phyloP scores from a whole-genome alignment of 2,113 vertebrate species.

The Beaufortia kweichowensis region DNA sequence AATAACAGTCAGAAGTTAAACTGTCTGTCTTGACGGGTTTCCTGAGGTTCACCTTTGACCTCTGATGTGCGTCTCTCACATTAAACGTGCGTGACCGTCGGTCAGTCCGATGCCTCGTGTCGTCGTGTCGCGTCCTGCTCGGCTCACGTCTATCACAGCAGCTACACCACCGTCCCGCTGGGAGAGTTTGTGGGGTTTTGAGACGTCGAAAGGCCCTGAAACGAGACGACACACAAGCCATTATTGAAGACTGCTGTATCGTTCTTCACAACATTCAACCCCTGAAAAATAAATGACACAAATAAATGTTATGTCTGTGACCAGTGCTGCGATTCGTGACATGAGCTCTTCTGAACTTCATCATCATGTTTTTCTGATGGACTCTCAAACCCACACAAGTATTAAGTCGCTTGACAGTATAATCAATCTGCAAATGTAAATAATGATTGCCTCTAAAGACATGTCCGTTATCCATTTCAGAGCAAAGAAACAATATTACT shows the following conservation, averaged over 20 bases:
- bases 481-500: slow-evolving; percentile 64
- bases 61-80: neutral
- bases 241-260: neutral
- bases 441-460: too few relatives aligned
- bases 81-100: neutral
- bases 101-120: slow-evolving; percentile 55
- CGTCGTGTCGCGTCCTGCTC: slow-evolving; percentile 61
- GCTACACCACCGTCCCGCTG: slow-evolving; percentile 95
- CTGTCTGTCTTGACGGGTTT: neutral
- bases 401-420: too few relatives aligned
- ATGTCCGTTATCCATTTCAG: too few relatives aligned
- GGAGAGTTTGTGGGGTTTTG: slow-evolving; percentile 94
- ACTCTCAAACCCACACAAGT: too few relatives aligned
- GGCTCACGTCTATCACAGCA: slow-evolving; percentile 71
- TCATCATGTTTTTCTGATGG: too few relatives aligned
- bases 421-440: too few relatives aligned
- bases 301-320: too few relatives aligned
- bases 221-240: neutral
- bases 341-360: too few relatives aligned
- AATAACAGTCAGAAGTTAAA: too few relatives aligned
- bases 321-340: too few relatives aligned
- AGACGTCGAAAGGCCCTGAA: slow-evolving; percentile 90
- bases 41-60: neutral
- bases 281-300: too few relatives aligned
- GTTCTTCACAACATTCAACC: too few relatives aligned